Evolutionary conservation across 2,113 vertebrate genomes (phyloP), one percentile per base, ranked within the genome.

Genomic region (Thymallus thymallus): DNA sequence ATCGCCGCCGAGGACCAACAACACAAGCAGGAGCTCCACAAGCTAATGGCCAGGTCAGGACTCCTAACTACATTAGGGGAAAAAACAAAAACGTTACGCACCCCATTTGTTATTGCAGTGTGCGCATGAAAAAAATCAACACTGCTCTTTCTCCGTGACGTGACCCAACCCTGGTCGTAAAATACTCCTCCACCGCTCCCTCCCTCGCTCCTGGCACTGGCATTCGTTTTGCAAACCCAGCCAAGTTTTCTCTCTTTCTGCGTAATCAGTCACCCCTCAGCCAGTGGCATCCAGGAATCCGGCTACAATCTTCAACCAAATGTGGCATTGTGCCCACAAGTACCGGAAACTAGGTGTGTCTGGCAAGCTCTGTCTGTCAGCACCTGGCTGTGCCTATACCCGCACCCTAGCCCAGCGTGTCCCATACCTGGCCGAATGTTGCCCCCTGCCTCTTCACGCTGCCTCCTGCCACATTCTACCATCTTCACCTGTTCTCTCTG

Each of bases 21-120:
- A 84, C 96, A 96, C 83, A 97, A 97, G 76, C 96, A 95, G 84
- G 98, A 99, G 67, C 95, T 99, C 66, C 97, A 98, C 80, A 99
- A 99, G 76, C 95, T 99, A 35, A 99, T 99, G 98, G 98, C 98
- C 87, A 93, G 98, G 98, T 99, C n/a, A 88, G 94, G 68, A 4
- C 2, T 72, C 56, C 16, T 46, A 12, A 18, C 13, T 18, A 51
- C 48, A 51, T 18, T 18, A 18, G 14, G 46, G 48, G 46, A 48
- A 13, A 5, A 35, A 20, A 0, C 22, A 10, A 65, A 60, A 26
- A 26, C 26, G 58, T 32, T 65, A 30, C 56, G 23, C 66, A 62
- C 56, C 4, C 45, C 24, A 58, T 3, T 30, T 30, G 14, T 26
- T 65, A 51, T 5, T 51, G 46, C 12, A 16, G 14, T 18, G 48